A percentile compares a stretch with the other conserved stretches of the same genome.
Evolutionary conservation across 2,113 vertebrate genomes (phyloP).

Genomic region (Microtus richardsoni): DNA sequence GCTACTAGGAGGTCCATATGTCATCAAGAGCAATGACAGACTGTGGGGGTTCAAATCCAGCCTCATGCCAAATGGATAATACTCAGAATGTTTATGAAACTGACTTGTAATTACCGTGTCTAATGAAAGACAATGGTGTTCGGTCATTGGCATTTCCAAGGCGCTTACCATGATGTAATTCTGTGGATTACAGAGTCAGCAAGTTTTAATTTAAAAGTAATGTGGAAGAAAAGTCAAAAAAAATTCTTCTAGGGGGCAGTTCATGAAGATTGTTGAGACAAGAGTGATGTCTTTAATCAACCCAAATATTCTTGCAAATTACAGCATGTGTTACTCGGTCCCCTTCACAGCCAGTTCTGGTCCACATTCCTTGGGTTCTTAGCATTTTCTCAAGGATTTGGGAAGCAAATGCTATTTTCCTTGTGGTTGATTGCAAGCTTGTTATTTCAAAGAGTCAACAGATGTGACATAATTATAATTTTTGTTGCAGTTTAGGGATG

Average conservation of each 20-base stretch:
- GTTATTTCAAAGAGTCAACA: slow-evolving; percentile 5
- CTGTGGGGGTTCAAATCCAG: slow-evolving; percentile 70
- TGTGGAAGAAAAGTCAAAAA: slow-evolving; percentile 54
- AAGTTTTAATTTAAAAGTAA: slow-evolving; percentile 68
- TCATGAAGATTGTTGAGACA: slow-evolving; percentile 54
- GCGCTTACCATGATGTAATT: slow-evolving; percentile 30
- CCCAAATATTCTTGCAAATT: neutral
- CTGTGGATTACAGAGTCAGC: slow-evolving; percentile 70
- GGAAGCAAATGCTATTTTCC: neutral
- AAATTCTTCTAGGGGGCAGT: slow-evolving; percentile 48
- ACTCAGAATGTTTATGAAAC: slow-evolving; percentile 83
- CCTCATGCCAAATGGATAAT: slow-evolving; percentile 73
- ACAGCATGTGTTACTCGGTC: neutral
- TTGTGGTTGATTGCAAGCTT: slow-evolving; percentile 33
- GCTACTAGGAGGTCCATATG: slow-evolving; percentile 64
- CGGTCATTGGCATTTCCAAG: slow-evolving; percentile 65
- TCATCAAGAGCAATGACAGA: slow-evolving; percentile 82
- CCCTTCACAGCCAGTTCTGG: neutral
- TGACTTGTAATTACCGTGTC: slow-evolving; percentile 66
- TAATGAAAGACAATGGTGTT: slow-evolving; percentile 61
- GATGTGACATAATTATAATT: slow-evolving; percentile 16
- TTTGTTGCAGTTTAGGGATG: neutral
- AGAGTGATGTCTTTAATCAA: slow-evolving; percentile 50
- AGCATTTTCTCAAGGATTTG: slow-evolving; percentile 44
- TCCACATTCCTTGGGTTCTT: neutral